phyloP scores from a whole-genome alignment of 2,797 vertebrate genomes.

The Tarsius wallacei region DNA sequence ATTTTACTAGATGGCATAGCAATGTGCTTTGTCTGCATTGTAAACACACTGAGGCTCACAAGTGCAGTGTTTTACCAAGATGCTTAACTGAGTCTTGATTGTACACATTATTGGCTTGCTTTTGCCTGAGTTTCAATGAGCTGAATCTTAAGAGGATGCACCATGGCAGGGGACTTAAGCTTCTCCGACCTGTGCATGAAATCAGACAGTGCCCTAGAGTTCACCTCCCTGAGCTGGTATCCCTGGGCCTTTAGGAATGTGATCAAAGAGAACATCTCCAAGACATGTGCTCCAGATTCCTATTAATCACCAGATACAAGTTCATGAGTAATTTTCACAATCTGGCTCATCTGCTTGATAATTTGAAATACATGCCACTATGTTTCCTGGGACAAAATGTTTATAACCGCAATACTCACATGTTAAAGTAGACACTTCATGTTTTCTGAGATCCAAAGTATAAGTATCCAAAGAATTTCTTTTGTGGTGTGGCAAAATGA shows the following conservation, averaged over 20 bases:
- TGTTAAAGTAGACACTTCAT: background rate
- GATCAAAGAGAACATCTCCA: background rate
- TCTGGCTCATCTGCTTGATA: background rate
- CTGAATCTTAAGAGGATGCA: background rate
- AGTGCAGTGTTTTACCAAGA: background rate
- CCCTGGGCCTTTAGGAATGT: background rate
- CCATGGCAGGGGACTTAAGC: background rate
- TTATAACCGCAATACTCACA: background rate
- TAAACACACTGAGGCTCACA: too few relatives aligned
- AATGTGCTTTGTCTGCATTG: background rate
- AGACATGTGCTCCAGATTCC: background rate
- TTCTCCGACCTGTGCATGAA: background rate
- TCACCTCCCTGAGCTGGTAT: background rate
- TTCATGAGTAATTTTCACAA: background rate
- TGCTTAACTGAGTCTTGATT: background rate
- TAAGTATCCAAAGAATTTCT: too few relatives aligned
- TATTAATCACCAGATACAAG: background rate
- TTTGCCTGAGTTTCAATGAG: background rate
- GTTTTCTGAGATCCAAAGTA: background rate
- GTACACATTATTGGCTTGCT: background rate
- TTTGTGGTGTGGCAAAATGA: background rate
- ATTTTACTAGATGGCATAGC: fast-evolving
- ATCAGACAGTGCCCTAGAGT: background rate
- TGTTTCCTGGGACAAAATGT: background rate
- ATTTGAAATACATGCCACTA: background rate